Base-by-base conservation (phyloP, 2,113 vertebrate genomes). In the Zosterops japonicus region DNA sequence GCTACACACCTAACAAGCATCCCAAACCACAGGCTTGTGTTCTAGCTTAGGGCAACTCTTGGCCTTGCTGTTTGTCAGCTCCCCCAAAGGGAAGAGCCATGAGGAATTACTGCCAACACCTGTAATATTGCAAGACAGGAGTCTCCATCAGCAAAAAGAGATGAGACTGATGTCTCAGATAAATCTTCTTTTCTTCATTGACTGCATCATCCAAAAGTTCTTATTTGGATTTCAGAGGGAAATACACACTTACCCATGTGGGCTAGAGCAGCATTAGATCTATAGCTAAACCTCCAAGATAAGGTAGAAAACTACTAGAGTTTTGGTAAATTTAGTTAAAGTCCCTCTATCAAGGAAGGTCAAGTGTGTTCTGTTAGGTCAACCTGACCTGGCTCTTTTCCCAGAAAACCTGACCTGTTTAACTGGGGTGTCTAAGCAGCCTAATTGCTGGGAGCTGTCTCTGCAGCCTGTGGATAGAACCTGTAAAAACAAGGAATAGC, bases 21-120 rank as follows among this genome's bases (percentile, higher is more conserved):
- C 59, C 8, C 86, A 65, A 83, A 70, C 20, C 25, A 39, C 55
- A 61, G 25, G 50, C 20, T n/a, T 67, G 24, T 74, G 74, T 35
- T 85, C 67, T n/a, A 41, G 42, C 69, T 87, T 44, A 89, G 95
- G 86, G 83, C 71, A 87, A 57, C 67, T 92, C 96, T 69, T 95
- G 92, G 91, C 92, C 82, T 86, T 76, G 67, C 65, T 83, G 64
- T 81, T 96, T 94, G 59, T 90, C 74, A 87, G 53, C 79, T 92
- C 52, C 25, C 50, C 44, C 52, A 71, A 80, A 87, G 87, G 85
- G 49, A 72, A 80, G 76, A 95, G 46, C 11, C 31, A 60, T 18
- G 80, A 93, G 70, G 72, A 97, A 75, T 72, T 95, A 39, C 49
- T 94, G 60, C 41, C 52, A 84, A 7, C 9, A 3, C 17, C 6